A percentile compares a stretch with the other conserved stretches of the same genome.
phyloP scores from a whole-genome alignment of 2,113 vertebrate genomes.

The Geothlypis trichas region DNA sequence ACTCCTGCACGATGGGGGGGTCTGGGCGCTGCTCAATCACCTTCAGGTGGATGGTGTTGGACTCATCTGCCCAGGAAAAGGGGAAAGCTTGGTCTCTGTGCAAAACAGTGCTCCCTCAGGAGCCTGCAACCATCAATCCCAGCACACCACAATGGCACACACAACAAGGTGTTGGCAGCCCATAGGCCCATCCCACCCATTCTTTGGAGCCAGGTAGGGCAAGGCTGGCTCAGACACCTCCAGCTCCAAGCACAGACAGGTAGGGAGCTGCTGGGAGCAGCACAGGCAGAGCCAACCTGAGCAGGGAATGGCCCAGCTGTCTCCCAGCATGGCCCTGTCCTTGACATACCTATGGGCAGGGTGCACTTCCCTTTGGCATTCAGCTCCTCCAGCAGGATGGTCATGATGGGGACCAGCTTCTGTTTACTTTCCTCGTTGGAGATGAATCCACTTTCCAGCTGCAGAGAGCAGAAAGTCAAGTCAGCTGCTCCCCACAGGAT shows the following conservation, averaged over 20 bases:
- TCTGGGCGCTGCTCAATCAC: conserved; percentile 90
- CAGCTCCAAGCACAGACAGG: background rate
- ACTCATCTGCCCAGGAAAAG: conserved; percentile 80
- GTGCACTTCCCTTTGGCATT: conserved; percentile 94
- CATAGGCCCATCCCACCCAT: background rate
- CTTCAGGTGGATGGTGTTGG: conserved; percentile 95
- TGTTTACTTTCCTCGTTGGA: conserved; percentile 97
- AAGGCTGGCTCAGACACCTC: background rate
- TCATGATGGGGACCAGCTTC: conserved; percentile 95
- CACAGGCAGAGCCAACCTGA: accelerated
- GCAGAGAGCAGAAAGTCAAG: background rate
- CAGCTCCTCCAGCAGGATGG: conserved; percentile 91
- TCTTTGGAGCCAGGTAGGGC: background rate
- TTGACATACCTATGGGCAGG: conserved; percentile 80
- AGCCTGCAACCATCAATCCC: accelerated
- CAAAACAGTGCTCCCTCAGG: background rate
- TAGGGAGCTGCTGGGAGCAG: background rate
- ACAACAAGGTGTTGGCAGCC: background rate
- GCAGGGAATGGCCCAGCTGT: background rate
- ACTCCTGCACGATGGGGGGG: conserved; percentile 91
- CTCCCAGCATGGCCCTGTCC: background rate
- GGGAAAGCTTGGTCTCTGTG: background rate
- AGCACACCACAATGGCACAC: accelerated
- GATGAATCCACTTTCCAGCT: conserved; percentile 97
- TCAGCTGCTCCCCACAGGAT: background rate